phyloP scores from a whole-genome alignment of 2,888 invertebrate genomes.

The Lycophotia porphyrea region DNA sequence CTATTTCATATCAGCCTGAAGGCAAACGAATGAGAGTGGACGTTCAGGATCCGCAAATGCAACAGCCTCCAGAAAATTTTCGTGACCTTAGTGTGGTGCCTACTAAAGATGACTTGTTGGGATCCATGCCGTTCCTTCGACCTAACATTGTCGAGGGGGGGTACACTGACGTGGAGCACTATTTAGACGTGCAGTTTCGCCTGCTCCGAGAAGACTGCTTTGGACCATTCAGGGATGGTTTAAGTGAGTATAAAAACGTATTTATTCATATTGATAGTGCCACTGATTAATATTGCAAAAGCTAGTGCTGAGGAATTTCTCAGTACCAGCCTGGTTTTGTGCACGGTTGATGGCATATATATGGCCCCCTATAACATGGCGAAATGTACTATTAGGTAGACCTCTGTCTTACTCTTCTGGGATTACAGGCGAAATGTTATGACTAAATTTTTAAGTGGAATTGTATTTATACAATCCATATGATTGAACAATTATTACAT shows the following conservation, averaged over 20 bases:
- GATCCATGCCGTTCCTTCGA: slow-evolving; percentile 75
- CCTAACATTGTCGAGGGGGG: slow-evolving; percentile 91
- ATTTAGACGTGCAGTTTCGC: slow-evolving; percentile 94
- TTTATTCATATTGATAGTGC: not conserved
- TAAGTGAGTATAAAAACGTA: slow-evolving; percentile 79
- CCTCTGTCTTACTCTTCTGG: not conserved
- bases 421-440: not conserved
- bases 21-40: slow-evolving; percentile 3
- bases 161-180: slow-evolving; percentile 92
- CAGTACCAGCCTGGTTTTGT: not conserved
- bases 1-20: slow-evolving; percentile 23
- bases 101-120: slow-evolving; percentile 75
- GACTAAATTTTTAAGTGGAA: not conserved
- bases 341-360: not conserved
- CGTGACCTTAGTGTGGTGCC: slow-evolving; percentile 80
- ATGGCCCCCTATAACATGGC: not conserved
- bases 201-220: slow-evolving; percentile 95
- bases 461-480: no score
- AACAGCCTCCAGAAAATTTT: slow-evolving; percentile 80
- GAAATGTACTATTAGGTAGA: not conserved
- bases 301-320: not conserved
- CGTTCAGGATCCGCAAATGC: slow-evolving; percentile 35
- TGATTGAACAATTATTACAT: no score
- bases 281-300: not conserved
- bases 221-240: slow-evolving; percentile 92